Percentiles rank a stretch among this genome's conserved stretches.
phyloP scores from a whole-genome alignment of 2,888 invertebrate species.

The Cynaeus angustus region DNA sequence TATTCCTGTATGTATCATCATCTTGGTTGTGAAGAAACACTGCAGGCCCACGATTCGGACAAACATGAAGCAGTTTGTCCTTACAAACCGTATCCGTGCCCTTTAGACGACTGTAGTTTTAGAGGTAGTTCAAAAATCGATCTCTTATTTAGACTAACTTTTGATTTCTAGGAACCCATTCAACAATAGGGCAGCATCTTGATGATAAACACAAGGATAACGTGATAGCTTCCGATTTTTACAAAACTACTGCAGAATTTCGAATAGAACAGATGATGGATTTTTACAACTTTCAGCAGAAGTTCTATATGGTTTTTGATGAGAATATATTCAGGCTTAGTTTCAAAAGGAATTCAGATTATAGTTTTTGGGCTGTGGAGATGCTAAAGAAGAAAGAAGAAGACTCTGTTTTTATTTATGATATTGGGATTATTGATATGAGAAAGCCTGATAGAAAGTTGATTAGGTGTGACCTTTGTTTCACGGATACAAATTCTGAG shows the following conservation, averaged over 20 bases:
- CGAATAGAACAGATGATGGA: constrained; percentile 48
- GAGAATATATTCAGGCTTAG: constrained; percentile 61
- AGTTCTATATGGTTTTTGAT: constrained; percentile 42
- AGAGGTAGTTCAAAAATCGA: constrained; percentile 50
- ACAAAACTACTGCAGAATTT: constrained; percentile 49
- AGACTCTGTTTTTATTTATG: constrained; percentile 61
- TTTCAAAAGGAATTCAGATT: constrained; percentile 60
- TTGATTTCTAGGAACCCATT: constrained; percentile 49
- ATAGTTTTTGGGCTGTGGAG: constrained; percentile 65
- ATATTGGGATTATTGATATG: constrained; percentile 62
- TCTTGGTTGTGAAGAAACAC: constrained; percentile 61
- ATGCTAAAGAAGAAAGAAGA: constrained; percentile 58
- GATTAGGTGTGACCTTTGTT: constrained; percentile 62
- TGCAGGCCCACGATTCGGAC: constrained; percentile 56
- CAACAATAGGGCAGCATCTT: constrained; percentile 50
- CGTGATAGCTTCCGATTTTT: constrained; percentile 42
- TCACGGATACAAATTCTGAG: constrained; percentile 60
- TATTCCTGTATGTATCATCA: constrained; percentile 65
- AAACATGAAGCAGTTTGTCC: constrained; percentile 62
- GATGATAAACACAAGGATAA: constrained; percentile 49
- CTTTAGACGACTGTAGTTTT: constrained; percentile 58
- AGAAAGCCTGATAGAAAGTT: constrained; percentile 61
- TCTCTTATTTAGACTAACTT: too few relatives aligned
- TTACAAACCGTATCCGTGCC: constrained; percentile 62
- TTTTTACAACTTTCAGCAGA: constrained; percentile 38